phyloP scores from a whole-genome alignment of 2,113 vertebrate genomes.

The Phrynosoma platyrhinos region DNA sequence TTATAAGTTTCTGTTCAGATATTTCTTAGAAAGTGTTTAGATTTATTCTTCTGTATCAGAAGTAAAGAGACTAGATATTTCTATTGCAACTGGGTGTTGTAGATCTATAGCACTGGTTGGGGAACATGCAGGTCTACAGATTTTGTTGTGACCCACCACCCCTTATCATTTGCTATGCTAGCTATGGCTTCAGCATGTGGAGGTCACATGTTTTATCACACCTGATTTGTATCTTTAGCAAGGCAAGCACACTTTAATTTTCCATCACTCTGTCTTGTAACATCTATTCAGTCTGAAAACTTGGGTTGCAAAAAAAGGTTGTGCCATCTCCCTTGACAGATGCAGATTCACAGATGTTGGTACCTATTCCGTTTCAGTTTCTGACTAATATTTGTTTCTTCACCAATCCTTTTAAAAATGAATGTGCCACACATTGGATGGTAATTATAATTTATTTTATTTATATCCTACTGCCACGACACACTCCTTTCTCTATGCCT shows the following conservation, averaged over 20 bases:
- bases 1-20: slow-evolving; percentile 11
- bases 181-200: background rate
- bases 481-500: too few species aligned
- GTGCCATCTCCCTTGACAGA: too few species aligned
- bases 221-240: background rate
- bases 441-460: too few species aligned
- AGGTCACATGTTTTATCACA: background rate
- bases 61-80: too few species aligned
- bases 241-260: background rate
- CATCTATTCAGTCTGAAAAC: background rate
- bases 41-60: background rate
- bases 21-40: slow-evolving; percentile 13
- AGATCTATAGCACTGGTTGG: too few species aligned
- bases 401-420: background rate
- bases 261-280: too few species aligned
- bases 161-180: too few species aligned
- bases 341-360: background rate
- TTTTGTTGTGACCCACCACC: too few species aligned
- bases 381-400: background rate
- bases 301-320: too few species aligned
- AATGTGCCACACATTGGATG: background rate
- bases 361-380: background rate
- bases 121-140: too few species aligned
- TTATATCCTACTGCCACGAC: too few species aligned
- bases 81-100: background rate